A percentile compares a stretch with the other conserved stretches of the same genome.
Evolutionary conservation across 2,113 vertebrate genomes (phyloP).

Genomic region (Tretioscincus oriximinensis): DNA sequence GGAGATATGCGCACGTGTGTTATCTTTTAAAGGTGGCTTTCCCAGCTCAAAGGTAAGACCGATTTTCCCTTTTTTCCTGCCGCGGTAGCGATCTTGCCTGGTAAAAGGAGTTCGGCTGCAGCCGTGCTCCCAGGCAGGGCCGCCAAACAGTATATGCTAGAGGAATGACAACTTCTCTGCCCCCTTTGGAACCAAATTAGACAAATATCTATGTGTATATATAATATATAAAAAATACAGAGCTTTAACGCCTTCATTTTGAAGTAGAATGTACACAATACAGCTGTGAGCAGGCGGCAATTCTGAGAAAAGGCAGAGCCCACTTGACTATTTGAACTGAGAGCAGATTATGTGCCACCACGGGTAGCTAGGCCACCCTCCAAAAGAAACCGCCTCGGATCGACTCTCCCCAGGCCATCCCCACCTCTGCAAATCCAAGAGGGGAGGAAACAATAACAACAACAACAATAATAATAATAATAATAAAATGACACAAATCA

Average conservation of each 20-base stretch:
- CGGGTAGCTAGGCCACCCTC: neutral
- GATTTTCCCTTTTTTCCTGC: neutral
- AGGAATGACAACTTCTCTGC: slow-evolving; percentile 23
- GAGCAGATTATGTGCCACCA: neutral
- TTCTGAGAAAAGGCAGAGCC: slow-evolving; percentile 60
- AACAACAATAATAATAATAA: neutral
- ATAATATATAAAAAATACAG: slow-evolving; percentile 77
- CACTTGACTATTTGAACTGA: slow-evolving; percentile 39
- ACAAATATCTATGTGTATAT: slow-evolving; percentile 63
- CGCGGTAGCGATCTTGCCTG: accelerated
- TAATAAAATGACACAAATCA: neutral
- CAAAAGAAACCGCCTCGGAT: neutral
- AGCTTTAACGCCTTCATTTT: slow-evolving; percentile 62
- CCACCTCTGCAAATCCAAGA: slow-evolving; percentile 1
- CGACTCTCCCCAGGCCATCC: neutral
- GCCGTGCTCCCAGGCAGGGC: slow-evolving; percentile 36
- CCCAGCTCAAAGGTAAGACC: neutral
- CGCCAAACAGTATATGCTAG: slow-evolving; percentile 51
- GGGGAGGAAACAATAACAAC: neutral
- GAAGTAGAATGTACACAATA: slow-evolving; percentile 72
- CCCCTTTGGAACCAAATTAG: slow-evolving; percentile 54
- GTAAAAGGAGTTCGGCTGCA: neutral
- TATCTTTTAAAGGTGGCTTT: neutral
- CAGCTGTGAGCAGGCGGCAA: slow-evolving; percentile 66
- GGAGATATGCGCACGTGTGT: neutral